phyloP scores from a whole-genome alignment of 2,888 invertebrate genomes.

The Sialis fuliginosa region DNA sequence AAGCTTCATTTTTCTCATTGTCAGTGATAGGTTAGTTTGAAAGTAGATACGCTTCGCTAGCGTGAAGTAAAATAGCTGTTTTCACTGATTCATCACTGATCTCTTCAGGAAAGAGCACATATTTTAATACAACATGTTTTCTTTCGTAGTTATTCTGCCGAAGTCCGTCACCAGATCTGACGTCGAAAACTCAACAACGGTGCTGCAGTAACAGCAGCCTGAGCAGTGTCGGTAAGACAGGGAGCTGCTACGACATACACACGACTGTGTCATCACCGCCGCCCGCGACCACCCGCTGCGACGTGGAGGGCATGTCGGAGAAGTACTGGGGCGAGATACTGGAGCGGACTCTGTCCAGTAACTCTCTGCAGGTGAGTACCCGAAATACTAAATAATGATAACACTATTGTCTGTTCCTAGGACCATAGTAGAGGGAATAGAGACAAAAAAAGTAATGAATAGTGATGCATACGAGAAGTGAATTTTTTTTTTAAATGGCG shows the following conservation, averaged over 20 bases:
- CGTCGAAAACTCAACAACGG: slow-evolving; percentile 12
- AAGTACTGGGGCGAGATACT: slow-evolving; percentile 48
- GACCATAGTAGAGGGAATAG: too few relatives aligned
- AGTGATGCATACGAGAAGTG: too few relatives aligned
- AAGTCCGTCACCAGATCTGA: slow-evolving; percentile 11
- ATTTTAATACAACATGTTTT: background rate
- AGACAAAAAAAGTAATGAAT: too few relatives aligned
- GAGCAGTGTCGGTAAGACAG: slow-evolving; percentile 16
- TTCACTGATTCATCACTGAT: too few relatives aligned
- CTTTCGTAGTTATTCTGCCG: slow-evolving; percentile 19
- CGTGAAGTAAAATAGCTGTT: too few relatives aligned
- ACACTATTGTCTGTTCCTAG: too few relatives aligned
- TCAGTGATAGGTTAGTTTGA: too few relatives aligned
- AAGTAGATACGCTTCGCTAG: too few relatives aligned
- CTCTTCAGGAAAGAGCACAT: too few relatives aligned
- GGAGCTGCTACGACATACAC: slow-evolving; percentile 28
- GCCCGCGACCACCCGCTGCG: slow-evolving; percentile 25
- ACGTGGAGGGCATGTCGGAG: slow-evolving; percentile 34
- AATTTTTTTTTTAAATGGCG: too few relatives aligned
- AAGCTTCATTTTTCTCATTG: too few relatives aligned
- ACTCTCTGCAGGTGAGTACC: slow-evolving; percentile 49
- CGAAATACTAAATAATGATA: too few relatives aligned
- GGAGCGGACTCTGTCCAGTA: slow-evolving; percentile 58
- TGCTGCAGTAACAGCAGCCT: slow-evolving; percentile 19
- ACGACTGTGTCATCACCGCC: slow-evolving; percentile 26